Evolutionary conservation across 1,140 invertebrate genomes (phyloP), one percentile per base, ranked within the genome.

Genomic region (Helicorthomorpha holstii): DNA sequence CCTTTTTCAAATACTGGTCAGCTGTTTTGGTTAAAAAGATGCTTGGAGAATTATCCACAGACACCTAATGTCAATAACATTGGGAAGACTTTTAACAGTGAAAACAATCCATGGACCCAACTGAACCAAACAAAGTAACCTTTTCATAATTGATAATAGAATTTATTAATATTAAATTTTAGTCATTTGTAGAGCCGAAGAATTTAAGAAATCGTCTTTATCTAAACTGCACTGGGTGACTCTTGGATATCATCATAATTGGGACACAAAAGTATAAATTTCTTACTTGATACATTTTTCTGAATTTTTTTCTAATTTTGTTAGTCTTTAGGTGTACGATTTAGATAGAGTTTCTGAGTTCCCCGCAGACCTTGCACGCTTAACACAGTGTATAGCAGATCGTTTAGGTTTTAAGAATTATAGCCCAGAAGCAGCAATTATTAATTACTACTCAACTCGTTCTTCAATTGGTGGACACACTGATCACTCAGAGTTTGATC

Each of bases 171-270:
- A 16, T 34, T 7, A 34, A 7, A 34, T 34, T 34, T 16, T 34
- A 7, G 7, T 7, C 16, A 7, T 34, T 34, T 7, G 25, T 25
- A 66, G 63, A 48, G 56, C 57, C 27, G 43, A 48, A 24, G 54
- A 60, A 19, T 56, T 53, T 49, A 53, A 55, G 19, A 56, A 57
- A 25, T 48, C 57, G 12, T 58, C 75, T n/a, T 54, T 69, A 41
- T 57, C 67, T 43, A 85, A 85, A 63, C 70, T 95, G 51, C 70
- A 90, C 60, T 96, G 92, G 92, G 76, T 81, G 16, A 95, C 91
- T 1, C 66, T 95, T 29, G 91, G 92, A 21, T 95, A 93, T 66
- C 91, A 96, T 68, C 89, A 96, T 66, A 79, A 95, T 68, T 95
- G 91, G 91, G 80, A 92, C 61, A 85, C 85, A 44, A 95, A 95